Conservation (phyloP, 2,113 vertebrate genomes). For the Otocyon megalotis region DNA sequence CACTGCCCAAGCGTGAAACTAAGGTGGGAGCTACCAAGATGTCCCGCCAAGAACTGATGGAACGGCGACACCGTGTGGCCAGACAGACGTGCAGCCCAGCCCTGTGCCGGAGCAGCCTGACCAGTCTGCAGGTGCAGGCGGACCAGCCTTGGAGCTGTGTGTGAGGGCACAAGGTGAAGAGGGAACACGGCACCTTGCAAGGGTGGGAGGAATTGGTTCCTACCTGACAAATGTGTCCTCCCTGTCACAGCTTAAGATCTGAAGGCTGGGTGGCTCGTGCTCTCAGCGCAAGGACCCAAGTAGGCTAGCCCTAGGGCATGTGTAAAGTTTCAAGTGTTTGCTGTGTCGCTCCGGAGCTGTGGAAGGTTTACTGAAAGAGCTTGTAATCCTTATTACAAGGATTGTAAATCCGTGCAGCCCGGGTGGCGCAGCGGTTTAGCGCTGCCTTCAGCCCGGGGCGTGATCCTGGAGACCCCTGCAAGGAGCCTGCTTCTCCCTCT, state of each 20-base stretch:
- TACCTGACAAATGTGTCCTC: background rate
- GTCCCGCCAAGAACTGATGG: background rate
- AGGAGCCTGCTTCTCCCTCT: too few species aligned
- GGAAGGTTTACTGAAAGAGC: background rate
- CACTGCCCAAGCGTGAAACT: background rate
- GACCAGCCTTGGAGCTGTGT: rapidly evolving
- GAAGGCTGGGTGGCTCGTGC: background rate
- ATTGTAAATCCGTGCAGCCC: too few species aligned
- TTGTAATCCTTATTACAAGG: background rate
- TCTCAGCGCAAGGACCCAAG: background rate
- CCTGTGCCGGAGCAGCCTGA: rapidly evolving
- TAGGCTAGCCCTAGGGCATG: background rate
- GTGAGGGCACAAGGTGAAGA: background rate
- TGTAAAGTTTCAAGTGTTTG: background rate
- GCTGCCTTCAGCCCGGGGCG: too few species aligned
- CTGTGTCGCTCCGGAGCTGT: background rate
- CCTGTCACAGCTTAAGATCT: background rate
- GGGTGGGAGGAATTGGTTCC: background rate
- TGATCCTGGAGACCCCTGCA: too few species aligned
- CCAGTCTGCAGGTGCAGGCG: rapidly evolving
- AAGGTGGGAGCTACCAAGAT: rapidly evolving
- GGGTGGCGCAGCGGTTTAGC: too few species aligned
- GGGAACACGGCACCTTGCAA: background rate
- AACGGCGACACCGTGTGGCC: conserved; percentile 66
- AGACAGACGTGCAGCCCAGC: background rate